Percentiles rank a stretch among this genome's conserved stretches.
Evolutionary conservation across 2,797 vertebrate species (phyloP).

Genomic region (Micropoecilia bifurca): DNA sequence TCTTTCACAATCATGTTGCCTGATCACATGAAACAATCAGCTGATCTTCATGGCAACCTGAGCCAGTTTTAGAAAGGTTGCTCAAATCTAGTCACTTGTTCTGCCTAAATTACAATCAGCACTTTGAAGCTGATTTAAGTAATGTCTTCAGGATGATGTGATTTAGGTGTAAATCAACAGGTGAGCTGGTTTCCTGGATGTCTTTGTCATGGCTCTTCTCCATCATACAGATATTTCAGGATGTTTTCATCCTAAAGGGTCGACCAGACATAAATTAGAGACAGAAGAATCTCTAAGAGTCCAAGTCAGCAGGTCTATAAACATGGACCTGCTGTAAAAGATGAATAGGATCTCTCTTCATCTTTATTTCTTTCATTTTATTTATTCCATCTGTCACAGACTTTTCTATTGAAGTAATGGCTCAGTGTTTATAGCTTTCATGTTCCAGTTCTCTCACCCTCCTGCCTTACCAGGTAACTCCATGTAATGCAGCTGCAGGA

Average conservation of each 20-base stretch:
- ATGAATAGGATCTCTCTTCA: too few species aligned
- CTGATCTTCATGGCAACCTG: background rate
- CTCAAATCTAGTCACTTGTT: background rate
- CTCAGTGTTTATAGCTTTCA: too few species aligned
- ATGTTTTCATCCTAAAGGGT: background rate
- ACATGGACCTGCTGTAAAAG: too few species aligned
- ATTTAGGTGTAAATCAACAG: background rate
- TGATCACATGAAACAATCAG: background rate
- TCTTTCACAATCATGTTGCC: background rate
- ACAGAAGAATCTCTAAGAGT: background rate
- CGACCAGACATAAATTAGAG: background rate
- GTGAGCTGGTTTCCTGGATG: background rate
- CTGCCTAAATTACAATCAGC: background rate
- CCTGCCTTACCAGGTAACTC: too few species aligned
- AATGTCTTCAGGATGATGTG: background rate
- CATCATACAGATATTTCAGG: background rate
- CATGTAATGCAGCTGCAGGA: too few species aligned
- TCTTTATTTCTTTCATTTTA: too few species aligned
- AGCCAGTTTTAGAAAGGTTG: background rate
- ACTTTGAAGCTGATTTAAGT: background rate
- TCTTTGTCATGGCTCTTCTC: background rate
- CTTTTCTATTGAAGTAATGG: too few species aligned
- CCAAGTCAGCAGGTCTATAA: too few species aligned
- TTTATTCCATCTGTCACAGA: too few species aligned
- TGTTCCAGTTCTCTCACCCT: too few species aligned